phyloP scores from a whole-genome alignment of 2,113 vertebrate genomes.

The Carettochelys insculpta region DNA sequence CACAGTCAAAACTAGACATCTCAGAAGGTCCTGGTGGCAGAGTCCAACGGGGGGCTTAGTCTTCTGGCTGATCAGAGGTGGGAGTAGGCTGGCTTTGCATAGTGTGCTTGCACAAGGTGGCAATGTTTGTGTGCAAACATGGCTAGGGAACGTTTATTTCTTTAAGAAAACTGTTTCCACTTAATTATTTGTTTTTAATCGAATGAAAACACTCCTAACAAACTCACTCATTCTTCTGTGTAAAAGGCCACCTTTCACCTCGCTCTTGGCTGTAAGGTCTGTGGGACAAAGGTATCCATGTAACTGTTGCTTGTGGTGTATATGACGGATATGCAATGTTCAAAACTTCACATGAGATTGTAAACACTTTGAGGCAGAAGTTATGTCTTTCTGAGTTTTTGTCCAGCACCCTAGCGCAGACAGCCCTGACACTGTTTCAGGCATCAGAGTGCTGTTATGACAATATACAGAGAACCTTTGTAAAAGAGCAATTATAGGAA shows the following conservation, averaged over 20 bases:
- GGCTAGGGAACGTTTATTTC: not conserved
- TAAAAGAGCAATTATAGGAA: not conserved
- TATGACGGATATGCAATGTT: no score
- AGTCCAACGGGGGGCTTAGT: not conserved
- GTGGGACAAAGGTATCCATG: not conserved
- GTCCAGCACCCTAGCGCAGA: rapidly evolving
- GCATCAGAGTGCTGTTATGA: rapidly evolving
- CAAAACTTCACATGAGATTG: not conserved
- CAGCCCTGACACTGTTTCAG: rapidly evolving
- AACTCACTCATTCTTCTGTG: not conserved
- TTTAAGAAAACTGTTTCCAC: not conserved
- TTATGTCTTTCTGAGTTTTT: rapidly evolving
- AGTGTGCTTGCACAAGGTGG: no score
- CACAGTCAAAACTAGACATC: not conserved
- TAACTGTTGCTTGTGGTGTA: not conserved
- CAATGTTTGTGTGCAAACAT: not conserved
- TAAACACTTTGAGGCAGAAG: rapidly evolving
- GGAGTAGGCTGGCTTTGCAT: not conserved
- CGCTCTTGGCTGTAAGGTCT: rapidly evolving
- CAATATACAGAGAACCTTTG: no score
- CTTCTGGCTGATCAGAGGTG: not conserved
- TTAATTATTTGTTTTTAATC: not conserved
- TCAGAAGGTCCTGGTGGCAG: not conserved
- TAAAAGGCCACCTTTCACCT: rapidly evolving
- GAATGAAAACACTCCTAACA: not conserved